These are phyloP conservation scores for Danio kyathit DNA, from an alignment of 2,797 vertebrate species.

Conservation along the genomic window DNA sequence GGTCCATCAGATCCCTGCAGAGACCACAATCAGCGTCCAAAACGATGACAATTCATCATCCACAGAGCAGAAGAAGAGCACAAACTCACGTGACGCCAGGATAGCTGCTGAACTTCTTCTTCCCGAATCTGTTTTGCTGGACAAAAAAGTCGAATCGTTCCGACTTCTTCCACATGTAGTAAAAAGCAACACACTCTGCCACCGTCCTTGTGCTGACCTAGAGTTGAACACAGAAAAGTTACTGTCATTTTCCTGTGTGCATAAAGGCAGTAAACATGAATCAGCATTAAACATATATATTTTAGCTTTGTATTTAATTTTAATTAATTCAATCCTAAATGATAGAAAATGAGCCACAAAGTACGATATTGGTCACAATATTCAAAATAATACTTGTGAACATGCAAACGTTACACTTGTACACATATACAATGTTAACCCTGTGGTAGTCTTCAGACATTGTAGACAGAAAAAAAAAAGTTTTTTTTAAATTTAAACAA, in stretches of 20 bases:
- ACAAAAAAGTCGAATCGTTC: constrained; percentile 91
- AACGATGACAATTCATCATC: neutral
- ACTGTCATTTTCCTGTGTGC: neutral
- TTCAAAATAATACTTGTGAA: neutral
- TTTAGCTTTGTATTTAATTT: too few species aligned
- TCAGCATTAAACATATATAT: too few species aligned
- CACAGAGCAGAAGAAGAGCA: neutral
- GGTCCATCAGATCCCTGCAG: constrained; percentile 88
- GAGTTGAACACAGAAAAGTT: neutral
- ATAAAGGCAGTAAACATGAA: neutral
- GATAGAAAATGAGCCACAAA: neutral
- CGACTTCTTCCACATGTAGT: constrained; percentile 93
- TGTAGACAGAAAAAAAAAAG: too few species aligned
- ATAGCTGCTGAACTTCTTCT: constrained; percentile 90
- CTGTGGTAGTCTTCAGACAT: too few species aligned
- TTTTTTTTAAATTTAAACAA: too few species aligned
- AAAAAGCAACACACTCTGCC: constrained; percentile 90
- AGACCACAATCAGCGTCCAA: neutral
- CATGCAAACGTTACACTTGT: neutral
- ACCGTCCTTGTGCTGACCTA: constrained; percentile 88
- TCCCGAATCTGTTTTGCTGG: constrained; percentile 88
- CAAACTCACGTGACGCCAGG: constrained; percentile 89
- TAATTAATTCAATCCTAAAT: neutral
- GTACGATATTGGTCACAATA: neutral
- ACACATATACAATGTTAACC: too few species aligned